Base-by-base conservation (phyloP, 1,140 invertebrate genomes). In the Colletes latitarsis region DNA sequence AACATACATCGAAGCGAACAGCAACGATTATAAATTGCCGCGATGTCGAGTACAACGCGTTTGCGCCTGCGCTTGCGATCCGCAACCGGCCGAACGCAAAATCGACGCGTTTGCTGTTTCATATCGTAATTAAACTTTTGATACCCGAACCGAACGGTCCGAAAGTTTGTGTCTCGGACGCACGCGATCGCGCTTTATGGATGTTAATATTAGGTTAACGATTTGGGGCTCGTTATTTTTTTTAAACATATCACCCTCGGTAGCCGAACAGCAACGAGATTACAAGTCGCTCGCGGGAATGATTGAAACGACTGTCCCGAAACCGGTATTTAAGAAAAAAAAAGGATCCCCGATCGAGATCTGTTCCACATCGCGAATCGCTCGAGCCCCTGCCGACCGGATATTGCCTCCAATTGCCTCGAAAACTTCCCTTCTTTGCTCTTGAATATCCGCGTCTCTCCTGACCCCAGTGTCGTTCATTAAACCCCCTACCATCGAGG, bases 201-300 rank as follows among this genome's bases (percentile, higher is more conserved):
- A 70, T 77, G 75, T 60, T 77, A 77, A 77, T 70, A 77, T 77
- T 70, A 60, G 75, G 75, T 66, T 77, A 77, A 77, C 75, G 75
- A 77, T 69, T 14, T 53, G 55, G 17, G 74, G 53, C 9, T 39
- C 19, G 43, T 77, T n/a, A 15, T 3, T 55, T 55, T 17, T 55
- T 55, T 17, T 9, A 17, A 39, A 60, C 19, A n/a, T 77, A 77
- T 77, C 75, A 60, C 43, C 46, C 21, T 30, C 53, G 14, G 15
- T 4, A 12, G 9, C 60, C 64, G 74, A 64, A 66, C 75, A 77
- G 64, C 52, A 49, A 60, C 75, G n/a, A 41, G 67, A 77, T 77
- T 77, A 69, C 75, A 60, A 77, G 75, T 19, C 52, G 64, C 46
- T 63, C 21, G 70, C 19, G 41, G 57, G 5, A 41, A 8, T 6